A percentile compares a stretch with the other conserved stretches of the same genome.
Evolutionary conservation across 2,113 vertebrate species (phyloP).

Genomic region (Paratilapia polleni): DNA sequence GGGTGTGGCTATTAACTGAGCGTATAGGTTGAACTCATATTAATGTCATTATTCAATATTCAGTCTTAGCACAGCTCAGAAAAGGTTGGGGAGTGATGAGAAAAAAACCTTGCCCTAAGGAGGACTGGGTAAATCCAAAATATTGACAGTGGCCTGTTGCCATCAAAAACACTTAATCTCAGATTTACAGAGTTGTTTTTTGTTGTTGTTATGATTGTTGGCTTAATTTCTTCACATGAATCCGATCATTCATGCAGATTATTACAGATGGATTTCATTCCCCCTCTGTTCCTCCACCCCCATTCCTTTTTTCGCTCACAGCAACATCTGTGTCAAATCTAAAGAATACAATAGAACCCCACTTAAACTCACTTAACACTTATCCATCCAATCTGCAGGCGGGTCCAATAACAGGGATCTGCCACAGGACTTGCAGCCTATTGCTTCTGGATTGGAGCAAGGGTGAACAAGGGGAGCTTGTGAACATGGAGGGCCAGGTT

Average conservation of each 20-base stretch:
- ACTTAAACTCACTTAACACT: conserved; percentile 51
- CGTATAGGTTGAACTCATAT: not conserved
- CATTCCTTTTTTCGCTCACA: not conserved
- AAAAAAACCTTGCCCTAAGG: not conserved
- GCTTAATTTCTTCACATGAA: conserved; percentile 6
- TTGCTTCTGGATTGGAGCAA: conserved; percentile 37
- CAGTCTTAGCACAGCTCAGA: not conserved
- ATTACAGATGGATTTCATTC: conserved; percentile 45
- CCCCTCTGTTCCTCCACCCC: not conserved
- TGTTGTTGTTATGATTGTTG: not conserved
- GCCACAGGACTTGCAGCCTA: conserved; percentile 22
- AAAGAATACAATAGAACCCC: conserved; percentile 46
- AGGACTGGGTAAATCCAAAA: not conserved
- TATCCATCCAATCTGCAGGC: conserved; percentile 40
- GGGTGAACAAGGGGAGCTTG: not conserved
- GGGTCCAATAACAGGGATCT: conserved; percentile 39
- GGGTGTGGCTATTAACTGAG: not conserved
- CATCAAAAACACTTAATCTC: not conserved
- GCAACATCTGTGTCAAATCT: conserved; percentile 62
- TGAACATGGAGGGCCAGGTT: conserved; percentile 56
- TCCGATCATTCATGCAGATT: conserved; percentile 2
- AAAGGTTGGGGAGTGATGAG: not conserved
- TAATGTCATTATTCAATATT: conserved; percentile 3
- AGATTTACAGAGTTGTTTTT: conserved; percentile 3
- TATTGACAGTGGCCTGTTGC: not conserved